phyloP scores from a whole-genome alignment of 2,888 invertebrate genomes.

The Diaperis boleti region DNA sequence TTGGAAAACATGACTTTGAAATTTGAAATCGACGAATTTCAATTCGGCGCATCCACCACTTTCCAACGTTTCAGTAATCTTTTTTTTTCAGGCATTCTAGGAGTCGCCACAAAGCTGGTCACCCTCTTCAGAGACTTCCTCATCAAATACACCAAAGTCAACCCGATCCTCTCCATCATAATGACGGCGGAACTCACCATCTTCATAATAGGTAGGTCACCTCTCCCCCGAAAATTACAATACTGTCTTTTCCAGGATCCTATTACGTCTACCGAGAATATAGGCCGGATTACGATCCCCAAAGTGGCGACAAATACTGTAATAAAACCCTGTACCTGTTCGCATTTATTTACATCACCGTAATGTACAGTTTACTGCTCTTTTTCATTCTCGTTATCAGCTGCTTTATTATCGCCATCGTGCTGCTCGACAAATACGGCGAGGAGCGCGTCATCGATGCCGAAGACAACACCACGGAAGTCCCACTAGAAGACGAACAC shows the following conservation, averaged over 20 bases:
- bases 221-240: not conserved
- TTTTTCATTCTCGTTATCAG: conserved; percentile 5
- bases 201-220: conserved; percentile 24
- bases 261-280: conserved; percentile 59
- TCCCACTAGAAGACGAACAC: conserved; percentile 14
- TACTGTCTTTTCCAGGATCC: conserved; percentile 54
- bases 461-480: conserved; percentile 13
- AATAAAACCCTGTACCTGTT: conserved; percentile 58
- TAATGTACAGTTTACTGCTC: conserved; percentile 47
- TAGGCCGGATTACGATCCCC: conserved; percentile 54
- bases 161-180: conserved; percentile 24
- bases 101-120: conserved; percentile 14
- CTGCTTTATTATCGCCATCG: conserved; percentile 23
- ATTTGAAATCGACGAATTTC: conserved; percentile 34
- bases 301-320: conserved; percentile 51
- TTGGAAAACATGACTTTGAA: conserved; percentile 33
- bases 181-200: conserved; percentile 21
- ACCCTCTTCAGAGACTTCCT: conserved; percentile 18
- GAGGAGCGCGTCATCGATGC: not conserved
- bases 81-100: conserved; percentile 26
- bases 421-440: conserved; percentile 12
- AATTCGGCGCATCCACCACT: no score
- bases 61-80: no score
- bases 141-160: conserved; percentile 12
- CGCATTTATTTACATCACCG: conserved; percentile 56